Evolutionary conservation across 2,888 invertebrate genomes (phyloP).

Genomic region (Scelioninae gen. 1): DNA sequence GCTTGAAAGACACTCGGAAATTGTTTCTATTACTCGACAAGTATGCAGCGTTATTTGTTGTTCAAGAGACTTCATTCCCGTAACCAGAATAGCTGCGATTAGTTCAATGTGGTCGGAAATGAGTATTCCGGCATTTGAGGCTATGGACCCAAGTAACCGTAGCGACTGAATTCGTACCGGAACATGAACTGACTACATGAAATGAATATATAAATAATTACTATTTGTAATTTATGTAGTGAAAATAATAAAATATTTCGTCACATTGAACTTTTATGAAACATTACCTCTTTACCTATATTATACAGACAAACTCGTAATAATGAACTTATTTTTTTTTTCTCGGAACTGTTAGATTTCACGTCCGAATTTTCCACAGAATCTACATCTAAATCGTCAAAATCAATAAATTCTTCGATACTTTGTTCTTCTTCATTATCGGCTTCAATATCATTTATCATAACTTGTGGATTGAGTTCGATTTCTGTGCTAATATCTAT

Average conservation of each 20-base stretch:
- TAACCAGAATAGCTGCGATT: conserved; percentile 87
- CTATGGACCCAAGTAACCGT: conserved; percentile 86
- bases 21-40: conserved; percentile 88
- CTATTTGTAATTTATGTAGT: not conserved
- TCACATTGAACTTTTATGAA: no score
- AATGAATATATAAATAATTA: conserved; percentile 13
- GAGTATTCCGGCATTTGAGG: conserved; percentile 85
- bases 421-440: conserved; percentile 70
- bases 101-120: conserved; percentile 85
- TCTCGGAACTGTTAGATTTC: conserved; percentile 35
- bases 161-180: conserved; percentile 92
- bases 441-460: conserved; percentile 51
- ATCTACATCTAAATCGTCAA: conserved; percentile 64
- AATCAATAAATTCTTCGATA: conserved; percentile 72
- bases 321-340: conserved; percentile 69
- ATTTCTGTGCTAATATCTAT: conserved; percentile 57
- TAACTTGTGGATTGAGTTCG: conserved; percentile 38
- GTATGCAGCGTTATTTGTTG: conserved; percentile 90
- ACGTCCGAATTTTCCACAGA: conserved; percentile 38
- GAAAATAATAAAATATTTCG: no score
- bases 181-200: conserved; percentile 81
- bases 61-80: conserved; percentile 87
- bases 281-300: conserved; percentile 78
- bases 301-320: conserved; percentile 85
- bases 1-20: conserved; percentile 84